Evolutionary conservation across 2,797 vertebrate genomes (phyloP), one percentile per base, ranked within the genome.

Genomic region (Anas acuta): DNA sequence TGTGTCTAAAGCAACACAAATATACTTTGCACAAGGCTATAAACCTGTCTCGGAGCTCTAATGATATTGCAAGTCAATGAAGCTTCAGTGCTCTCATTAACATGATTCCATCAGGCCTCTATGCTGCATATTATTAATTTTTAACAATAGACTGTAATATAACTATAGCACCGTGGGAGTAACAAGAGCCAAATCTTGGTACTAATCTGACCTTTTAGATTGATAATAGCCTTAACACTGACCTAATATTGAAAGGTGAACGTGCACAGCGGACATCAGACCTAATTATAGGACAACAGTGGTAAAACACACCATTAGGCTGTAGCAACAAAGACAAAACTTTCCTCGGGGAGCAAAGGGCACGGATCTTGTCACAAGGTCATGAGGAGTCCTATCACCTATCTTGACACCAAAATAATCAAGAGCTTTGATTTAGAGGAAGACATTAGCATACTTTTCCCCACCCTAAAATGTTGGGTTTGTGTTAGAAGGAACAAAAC

Each of bases 41-140:
- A 96, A 96, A 95, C 92, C 89, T 95, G 91, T 89, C 89, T 92
- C 66, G 26, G 72, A 85, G 61, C 90, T 91, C 87, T 95, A 97
- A 96, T 91, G 82, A 95, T 85, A 95, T 72, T 96, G 89, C 89
- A 96, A 95, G 93, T 94, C 92, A 94, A 93, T 94, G 93, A 96
- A 95, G 92, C 94, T 93, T 96, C 92, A 85, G 93, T 58, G 37
- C 87, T 94, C 90, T 95, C 92, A 94, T 96, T 95, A 95, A 94
- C 54, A 49, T 67, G 69, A 94, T 89, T 95, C 93, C 76, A 95
- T 92, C 89, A 96, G 93, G 89, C 84, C 60, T 89, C 78, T 80
- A n/a, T 56, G 84, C 89, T 94, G 95, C 78, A 70, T 96, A 95
- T 92, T 95, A 96, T 92, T 93, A 94, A 93, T 87, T 94, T 95